Evolutionary conservation across 2,888 invertebrate species (phyloP).

Genomic region (Epistrophe grossulariae): DNA sequence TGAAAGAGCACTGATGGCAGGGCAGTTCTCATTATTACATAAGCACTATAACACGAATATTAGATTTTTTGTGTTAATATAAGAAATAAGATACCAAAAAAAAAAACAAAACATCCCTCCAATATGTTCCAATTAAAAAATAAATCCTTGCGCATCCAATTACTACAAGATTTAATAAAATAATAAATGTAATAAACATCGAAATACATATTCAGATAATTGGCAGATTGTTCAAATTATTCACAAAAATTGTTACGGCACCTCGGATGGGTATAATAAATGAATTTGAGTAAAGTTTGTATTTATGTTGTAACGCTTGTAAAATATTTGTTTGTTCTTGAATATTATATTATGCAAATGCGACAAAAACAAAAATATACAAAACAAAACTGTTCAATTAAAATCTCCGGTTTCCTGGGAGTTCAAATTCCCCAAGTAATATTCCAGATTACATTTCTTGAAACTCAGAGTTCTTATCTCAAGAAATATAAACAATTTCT

Average conservation of each 20-base stretch:
- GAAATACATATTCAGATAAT: background rate
- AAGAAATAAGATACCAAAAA: background rate
- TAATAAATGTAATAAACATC: background rate
- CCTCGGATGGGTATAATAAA: background rate
- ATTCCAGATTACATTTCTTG: background rate
- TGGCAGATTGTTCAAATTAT: background rate
- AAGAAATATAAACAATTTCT: background rate
- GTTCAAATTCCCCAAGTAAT: background rate
- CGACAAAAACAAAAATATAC: background rate
- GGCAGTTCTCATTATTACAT: background rate
- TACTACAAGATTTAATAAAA: background rate
- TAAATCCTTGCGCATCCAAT: background rate
- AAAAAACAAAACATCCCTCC: conserved; percentile 2
- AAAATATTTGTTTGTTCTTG: background rate
- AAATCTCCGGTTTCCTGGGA: background rate
- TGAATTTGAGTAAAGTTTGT: background rate
- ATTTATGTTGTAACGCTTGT: background rate
- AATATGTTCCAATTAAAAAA: background rate
- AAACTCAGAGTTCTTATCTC: background rate
- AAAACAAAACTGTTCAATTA: background rate
- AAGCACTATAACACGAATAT: background rate
- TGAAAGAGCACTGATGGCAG: background rate
- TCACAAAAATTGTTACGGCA: background rate
- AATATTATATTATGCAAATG: background rate
- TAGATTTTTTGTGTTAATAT: background rate